Percentiles rank a stretch among this genome's conserved stretches.
These are phyloP conservation scores for Atrina japonica DNA, from an alignment of 2,888 invertebrate genomes.

Conservation along the genomic window DNA sequence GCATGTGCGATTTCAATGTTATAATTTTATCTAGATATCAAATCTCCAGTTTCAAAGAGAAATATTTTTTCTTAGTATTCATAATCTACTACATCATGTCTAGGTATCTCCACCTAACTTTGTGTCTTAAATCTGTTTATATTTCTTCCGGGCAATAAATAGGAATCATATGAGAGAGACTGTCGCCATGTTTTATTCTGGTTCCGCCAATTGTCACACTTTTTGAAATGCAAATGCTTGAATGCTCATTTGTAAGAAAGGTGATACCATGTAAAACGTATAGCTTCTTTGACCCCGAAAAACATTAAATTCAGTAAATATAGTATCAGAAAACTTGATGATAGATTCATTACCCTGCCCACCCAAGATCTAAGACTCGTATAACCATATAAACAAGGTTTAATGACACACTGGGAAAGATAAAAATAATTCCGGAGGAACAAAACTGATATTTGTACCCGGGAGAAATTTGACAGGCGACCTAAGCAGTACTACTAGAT, in stretches of 20 bases:
- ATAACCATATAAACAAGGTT: conserved; percentile 33
- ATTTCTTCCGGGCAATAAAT: too few relatives aligned
- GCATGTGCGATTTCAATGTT: background rate
- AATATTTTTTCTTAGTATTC: background rate
- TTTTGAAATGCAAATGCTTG: conserved; percentile 15
- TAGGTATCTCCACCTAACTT: background rate
- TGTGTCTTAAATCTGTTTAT: too few relatives aligned
- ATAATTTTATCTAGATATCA: too few relatives aligned
- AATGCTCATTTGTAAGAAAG: conserved; percentile 14
- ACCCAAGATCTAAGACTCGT: conserved; percentile 30
- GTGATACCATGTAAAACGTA: conserved; percentile 34
- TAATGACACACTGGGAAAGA: conserved; percentile 32
- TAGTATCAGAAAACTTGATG: conserved; percentile 33
- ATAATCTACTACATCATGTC: conserved; percentile 10
- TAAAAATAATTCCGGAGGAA: too few relatives aligned
- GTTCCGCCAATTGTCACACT: conserved; percentile 11
- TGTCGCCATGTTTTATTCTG: background rate
- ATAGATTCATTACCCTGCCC: conserved; percentile 38
- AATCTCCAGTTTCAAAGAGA: conserved; percentile 11
- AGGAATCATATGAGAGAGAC: conserved; percentile 3
- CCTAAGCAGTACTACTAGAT: too few relatives aligned
- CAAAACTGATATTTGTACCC: too few relatives aligned
- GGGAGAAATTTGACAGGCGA: too few relatives aligned
- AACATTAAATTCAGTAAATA: conserved; percentile 32
- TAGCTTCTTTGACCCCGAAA: conserved; percentile 32